Base-by-base conservation (phyloP, 2,113 vertebrate genomes). In the Cairina moschata region DNA sequence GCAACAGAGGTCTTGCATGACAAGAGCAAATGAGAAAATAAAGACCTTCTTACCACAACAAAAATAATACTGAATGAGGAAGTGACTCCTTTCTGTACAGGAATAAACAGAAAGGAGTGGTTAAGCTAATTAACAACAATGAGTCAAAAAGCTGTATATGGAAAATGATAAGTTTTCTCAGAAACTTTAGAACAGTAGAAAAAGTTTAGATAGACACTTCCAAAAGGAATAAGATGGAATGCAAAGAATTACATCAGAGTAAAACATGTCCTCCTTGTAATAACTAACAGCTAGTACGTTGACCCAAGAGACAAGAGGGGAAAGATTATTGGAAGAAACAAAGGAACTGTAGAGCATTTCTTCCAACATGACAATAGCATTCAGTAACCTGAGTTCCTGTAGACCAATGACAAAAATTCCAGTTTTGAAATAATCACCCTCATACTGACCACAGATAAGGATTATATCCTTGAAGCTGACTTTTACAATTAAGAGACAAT, bases 271-370 rank as follows among this genome's bases (percentile, higher is more conserved):
- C 2, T 42, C 69, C 2, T 13, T 67, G 14, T 28, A 73, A 38
- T 58, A 56, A 22, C 1, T 58, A 8, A 2, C 3, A 52, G 14
- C 12, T 11, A 38, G 2, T 3, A 9, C 3, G 3, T 0, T 20
- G 87, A 32, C 5, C 9, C 21, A 59, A 50, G 16, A 25, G 6
- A 71, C 23, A 1, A 59, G 14, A 62, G 15, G 16, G 23, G 60
- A 23, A 62, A 38, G 60, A 52, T 52, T 52, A 52, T 9, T 62
- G 15, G 23, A 52, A 52, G 23, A 52, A 52, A 52, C 60, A 26
- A 62, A 62, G 34, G 25, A 38, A 17, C 36, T 38, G 34, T 62
- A 62, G 60, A 62, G 26, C 36, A 38, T 38, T 38, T 23, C 34
- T 9, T 62, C 23, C 25, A 62, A 26, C 9, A 11, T 11, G 15